Evolutionary conservation across 2,888 invertebrate genomes (phyloP), one percentile per base, ranked within the genome.

Genomic region (Apantesis nais): DNA sequence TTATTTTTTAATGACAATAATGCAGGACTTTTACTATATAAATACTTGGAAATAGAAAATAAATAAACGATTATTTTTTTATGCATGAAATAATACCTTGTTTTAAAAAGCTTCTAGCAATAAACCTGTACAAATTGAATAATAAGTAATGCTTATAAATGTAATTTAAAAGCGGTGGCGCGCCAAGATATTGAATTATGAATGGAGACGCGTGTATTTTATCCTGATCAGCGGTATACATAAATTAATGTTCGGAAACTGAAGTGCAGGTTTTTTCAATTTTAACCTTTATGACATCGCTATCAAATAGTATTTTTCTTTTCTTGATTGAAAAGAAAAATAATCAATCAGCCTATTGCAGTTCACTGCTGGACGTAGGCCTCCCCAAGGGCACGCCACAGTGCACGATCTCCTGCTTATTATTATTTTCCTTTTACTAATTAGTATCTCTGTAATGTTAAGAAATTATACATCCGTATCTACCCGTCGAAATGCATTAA

Each of bases 81-180:
- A 29, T 58, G 16, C 16, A 29, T 29, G 14, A 55, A 29, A 58
- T 4, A 58, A 58, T 58, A 58, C 16, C 58, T 29, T 29, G 29
- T 58, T 58, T 52, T 58, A 29, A 58, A 58, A 58, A 29, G 58
- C 58, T 58, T 58, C 58, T 58, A 58, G 58, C 58, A 58, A 58
- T 58, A 58, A 58, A 58, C 7, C 58, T 58, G 16, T 58, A 58
- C 29, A 58, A 29, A 58, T 58, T 58, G 29, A 58, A 29, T 29
- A 29, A 29, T 16, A 58, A 58, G 29, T 29, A 16, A 58, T 58
- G 58, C 58, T 58, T 29, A 29, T 58, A 29, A 58, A 58, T 58
- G 29, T 29, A 58, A 58, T 58, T 29, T 58, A 58, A 58, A 58
- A 29, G 58, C 58, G 25, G 58, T 58, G 58, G 29, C 29, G 55